Evolutionary conservation across 2,797 vertebrate genomes (phyloP), one percentile per base, ranked within the genome.

Genomic region (Sarcoramphus papa): DNA sequence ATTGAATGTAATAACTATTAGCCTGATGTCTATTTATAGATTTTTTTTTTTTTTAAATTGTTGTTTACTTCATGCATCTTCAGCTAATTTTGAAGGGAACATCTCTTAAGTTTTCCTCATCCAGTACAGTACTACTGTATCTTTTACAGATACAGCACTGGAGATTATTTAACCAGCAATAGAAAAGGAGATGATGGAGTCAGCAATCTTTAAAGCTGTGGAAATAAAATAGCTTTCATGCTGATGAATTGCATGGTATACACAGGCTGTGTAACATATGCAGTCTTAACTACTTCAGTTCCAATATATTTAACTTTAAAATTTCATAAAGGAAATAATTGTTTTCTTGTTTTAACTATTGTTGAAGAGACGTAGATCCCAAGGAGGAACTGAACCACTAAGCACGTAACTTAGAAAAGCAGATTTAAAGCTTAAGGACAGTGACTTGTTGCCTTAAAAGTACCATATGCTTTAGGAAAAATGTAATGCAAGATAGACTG

Each of bases 1-100:
- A 98, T 97, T 97, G 96, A 97, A 95, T 97, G 96, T 98, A 98
- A 97, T 97, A 98, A 97, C 94, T 97, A 97, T 98, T 97, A 97
- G 82, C 91, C 94, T 93, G 90, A 75, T 97, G 91, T 97, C 97
- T 98, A 97, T 98, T 97, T 97, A 97, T 97, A 97, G 91, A 56
- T 80, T 83, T 15, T 43, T 50, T 64, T 43, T 50, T 64, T 62
- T 94, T 47, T 54, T 7, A 17, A 97, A 96, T 91, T 92, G 73
- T 89, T 97, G 94, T 98, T 98, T 98, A 96, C 94, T 97, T 96
- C 91, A 78, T 95, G 86, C 53, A 79, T 93, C 86, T 97, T 96
- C 78, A 88, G 70, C 73, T 97, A 94, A 94, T 97, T 97, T 98
- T 92, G 56, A 95, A 95, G 81, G 65, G 80, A 96, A 41, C 12